Conservation (phyloP, 2,888 invertebrate species). For the Coenonympha glycerion region DNA sequence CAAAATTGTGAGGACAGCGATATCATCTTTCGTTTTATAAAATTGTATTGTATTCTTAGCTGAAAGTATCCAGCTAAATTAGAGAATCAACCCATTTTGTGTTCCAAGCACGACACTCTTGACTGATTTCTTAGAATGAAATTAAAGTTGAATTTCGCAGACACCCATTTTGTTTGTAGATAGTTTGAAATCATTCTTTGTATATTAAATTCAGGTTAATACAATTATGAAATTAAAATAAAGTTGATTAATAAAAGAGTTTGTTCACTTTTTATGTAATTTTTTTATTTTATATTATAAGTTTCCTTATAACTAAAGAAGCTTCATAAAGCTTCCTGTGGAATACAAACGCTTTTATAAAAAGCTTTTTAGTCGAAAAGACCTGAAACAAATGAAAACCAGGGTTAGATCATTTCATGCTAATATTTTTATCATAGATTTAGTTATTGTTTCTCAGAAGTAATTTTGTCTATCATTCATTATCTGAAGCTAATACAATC, state of each 20-base stretch:
- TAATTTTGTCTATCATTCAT: slow-evolving; percentile 48
- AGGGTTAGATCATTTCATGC: slow-evolving; percentile 24
- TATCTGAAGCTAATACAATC: slow-evolving; percentile 78
- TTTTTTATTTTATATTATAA: slow-evolving; percentile 57
- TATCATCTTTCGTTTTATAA: no score
- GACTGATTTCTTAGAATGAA: no score
- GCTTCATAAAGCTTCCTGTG: slow-evolving; percentile 66
- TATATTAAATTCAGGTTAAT: background rate
- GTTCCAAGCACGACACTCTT: no score
- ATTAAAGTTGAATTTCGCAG: no score
- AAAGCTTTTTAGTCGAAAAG: slow-evolving; percentile 82
- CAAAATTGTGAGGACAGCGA: no score
- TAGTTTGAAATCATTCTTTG: no score
- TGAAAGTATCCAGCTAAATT: no score
- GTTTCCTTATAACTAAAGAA: slow-evolving; percentile 66
- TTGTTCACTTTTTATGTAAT: slow-evolving; percentile 37
- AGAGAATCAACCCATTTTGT: no score
- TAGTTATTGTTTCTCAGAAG: slow-evolving; percentile 41
- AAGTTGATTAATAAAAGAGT: slow-evolving; percentile 28
- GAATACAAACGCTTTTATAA: slow-evolving; percentile 61
- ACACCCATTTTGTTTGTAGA: no score
- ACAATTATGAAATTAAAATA: background rate
- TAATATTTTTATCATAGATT: background rate
- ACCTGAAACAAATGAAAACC: slow-evolving; percentile 76
- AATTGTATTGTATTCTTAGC: no score